Conservation (phyloP, 2,797 vertebrate genomes). For the Argentina silus region DNA sequence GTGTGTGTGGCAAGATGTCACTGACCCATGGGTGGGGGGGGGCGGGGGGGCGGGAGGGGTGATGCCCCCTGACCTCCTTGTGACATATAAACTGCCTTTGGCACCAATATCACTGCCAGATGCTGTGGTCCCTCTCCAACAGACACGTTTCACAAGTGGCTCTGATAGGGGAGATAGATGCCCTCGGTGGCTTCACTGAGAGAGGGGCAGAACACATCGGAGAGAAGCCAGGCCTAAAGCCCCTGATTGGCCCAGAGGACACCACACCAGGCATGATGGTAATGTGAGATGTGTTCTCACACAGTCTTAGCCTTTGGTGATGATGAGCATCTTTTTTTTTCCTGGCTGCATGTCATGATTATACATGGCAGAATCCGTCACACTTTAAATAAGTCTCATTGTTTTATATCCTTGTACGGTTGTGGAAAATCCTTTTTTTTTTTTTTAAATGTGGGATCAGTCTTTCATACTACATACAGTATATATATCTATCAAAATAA, state of each 20-base stretch:
- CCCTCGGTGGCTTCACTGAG: constrained; percentile 64
- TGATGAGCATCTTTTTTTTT: constrained; percentile 62
- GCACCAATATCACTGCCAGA: constrained; percentile 72
- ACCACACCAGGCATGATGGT: constrained; percentile 63
- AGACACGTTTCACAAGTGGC: constrained; percentile 75
- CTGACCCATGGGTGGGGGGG: constrained; percentile 44
- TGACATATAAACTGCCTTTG: constrained; percentile 59
- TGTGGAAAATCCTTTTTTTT: no score
- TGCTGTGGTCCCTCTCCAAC: constrained; percentile 65
- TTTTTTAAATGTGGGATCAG: no score
- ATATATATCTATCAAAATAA: no score
- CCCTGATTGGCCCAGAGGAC: constrained; percentile 61
- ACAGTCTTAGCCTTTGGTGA: constrained; percentile 63
- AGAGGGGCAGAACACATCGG: constrained; percentile 25
- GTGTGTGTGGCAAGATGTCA: constrained; percentile 53
- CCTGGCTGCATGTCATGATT: constrained; percentile 39
- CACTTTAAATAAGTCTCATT: neutral
- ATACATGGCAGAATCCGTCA: neutral
- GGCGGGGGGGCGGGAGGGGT: constrained; percentile 49
- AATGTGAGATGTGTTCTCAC: constrained; percentile 74
- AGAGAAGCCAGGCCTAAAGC: constrained; percentile 59
- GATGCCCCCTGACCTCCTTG: constrained; percentile 50
- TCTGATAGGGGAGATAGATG: constrained; percentile 66
- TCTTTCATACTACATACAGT: no score
- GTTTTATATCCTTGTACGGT: neutral